Conservation (phyloP, 2,888 invertebrate species). For the Athalia rosae region DNA sequence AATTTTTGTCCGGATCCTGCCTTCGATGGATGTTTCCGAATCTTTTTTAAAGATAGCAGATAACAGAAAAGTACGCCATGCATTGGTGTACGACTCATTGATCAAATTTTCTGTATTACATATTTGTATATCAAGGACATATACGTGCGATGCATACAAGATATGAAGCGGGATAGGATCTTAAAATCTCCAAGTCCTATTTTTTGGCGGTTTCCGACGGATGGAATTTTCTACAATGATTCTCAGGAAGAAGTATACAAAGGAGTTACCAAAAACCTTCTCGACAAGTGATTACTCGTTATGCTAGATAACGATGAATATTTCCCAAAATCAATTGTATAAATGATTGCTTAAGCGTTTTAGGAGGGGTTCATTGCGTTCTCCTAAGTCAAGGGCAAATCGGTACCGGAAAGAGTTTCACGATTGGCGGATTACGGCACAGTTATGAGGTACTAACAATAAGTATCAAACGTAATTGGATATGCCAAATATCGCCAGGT, state of each 20-base stretch:
- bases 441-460: slow-evolving; percentile 56
- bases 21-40: slow-evolving; percentile 51
- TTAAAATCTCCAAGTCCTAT: slow-evolving; percentile 57
- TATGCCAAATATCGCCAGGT: not conserved
- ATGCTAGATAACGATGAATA: slow-evolving; percentile 21
- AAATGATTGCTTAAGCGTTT: slow-evolving; percentile 60
- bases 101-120: not conserved
- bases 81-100: not conserved
- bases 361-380: slow-evolving; percentile 67
- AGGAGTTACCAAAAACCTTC: slow-evolving; percentile 62
- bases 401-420: slow-evolving; percentile 67
- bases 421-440: slow-evolving; percentile 55
- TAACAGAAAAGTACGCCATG: slow-evolving; percentile 53
- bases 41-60: slow-evolving; percentile 54
- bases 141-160: slow-evolving; percentile 69
- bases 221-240: slow-evolving; percentile 70
- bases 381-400: slow-evolving; percentile 73
- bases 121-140: slow-evolving; percentile 59
- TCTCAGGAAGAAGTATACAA: slow-evolving; percentile 69
- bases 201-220: slow-evolving; percentile 71
- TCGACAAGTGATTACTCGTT: slow-evolving; percentile 66
- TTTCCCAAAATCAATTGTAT: not conserved
- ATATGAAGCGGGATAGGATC: slow-evolving; percentile 54
- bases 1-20: slow-evolving; percentile 57
- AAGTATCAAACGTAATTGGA: not conserved